Percentiles rank a stretch among this genome's conserved stretches.
Evolutionary conservation across 2,113 vertebrate species (phyloP).

Genomic region (Sphyrna mokarran): DNA sequence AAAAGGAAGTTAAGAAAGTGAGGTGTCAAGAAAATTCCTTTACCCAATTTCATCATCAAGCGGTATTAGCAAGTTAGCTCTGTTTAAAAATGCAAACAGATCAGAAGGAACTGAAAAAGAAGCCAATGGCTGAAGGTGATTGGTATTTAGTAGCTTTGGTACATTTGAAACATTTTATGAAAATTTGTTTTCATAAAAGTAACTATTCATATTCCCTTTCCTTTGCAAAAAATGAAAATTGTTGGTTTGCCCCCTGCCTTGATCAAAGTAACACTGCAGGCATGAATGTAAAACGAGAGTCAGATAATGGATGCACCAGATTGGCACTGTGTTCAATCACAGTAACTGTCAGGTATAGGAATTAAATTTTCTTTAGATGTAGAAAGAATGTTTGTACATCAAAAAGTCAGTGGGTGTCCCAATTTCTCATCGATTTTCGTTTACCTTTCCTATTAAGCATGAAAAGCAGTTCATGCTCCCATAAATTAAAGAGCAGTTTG

Average conservation of each 20-base stretch:
- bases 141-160: background rate
- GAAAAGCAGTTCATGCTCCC: background rate
- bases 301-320: conserved; percentile 17
- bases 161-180: background rate
- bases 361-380: conserved; percentile 34
- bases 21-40: background rate
- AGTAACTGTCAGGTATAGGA: background rate
- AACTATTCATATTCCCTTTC: background rate
- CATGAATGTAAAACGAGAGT: background rate
- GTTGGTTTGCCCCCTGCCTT: background rate
- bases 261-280: conserved; percentile 8
- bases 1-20: background rate
- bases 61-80: background rate
- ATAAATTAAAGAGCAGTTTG: conserved; percentile 4
- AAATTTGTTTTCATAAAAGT: background rate
- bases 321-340: background rate
- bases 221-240: conserved; percentile 19
- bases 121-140: background rate
- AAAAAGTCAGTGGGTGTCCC: conserved; percentile 11
- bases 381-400: conserved; percentile 7
- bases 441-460: background rate
- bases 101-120: background rate
- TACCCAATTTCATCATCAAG: background rate
- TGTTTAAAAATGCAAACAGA: background rate
- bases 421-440: conserved; percentile 4